phyloP scores from a whole-genome alignment of 2,797 vertebrate species.

The Paedocypris micromegethes region DNA sequence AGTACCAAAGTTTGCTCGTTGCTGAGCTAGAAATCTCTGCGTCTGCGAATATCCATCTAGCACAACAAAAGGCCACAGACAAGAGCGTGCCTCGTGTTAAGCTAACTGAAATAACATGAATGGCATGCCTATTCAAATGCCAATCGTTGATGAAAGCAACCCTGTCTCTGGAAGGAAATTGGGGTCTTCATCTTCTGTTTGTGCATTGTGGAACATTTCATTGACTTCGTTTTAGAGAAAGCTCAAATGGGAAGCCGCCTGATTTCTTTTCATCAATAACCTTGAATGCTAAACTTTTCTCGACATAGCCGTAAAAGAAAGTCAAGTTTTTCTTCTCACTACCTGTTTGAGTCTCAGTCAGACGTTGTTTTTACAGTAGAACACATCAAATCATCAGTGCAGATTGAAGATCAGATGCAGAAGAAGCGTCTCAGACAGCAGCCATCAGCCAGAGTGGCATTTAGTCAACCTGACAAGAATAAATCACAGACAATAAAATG shows the following conservation, averaged over 20 bases:
- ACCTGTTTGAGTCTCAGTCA: conserved; percentile 4
- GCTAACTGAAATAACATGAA: conserved; percentile 41
- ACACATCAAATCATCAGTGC: conserved; percentile 21
- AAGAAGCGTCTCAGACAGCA: conserved; percentile 34
- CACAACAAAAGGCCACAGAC: conserved; percentile 19
- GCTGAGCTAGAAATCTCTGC: conserved; percentile 2
- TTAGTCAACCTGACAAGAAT: conserved; percentile 39
- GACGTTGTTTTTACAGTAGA: conserved; percentile 12
- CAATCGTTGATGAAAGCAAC: conserved; percentile 14
- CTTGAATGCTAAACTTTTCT: not conserved
- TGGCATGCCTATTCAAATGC: conserved; percentile 23
- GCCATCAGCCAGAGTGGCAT: conserved; percentile 36
- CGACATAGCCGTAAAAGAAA: not conserved
- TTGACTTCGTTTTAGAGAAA: not conserved
- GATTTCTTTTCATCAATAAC: not conserved
- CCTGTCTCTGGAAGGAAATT: conserved; percentile 7
- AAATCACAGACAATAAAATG: conserved; percentile 49
- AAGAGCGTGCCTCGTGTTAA: conserved; percentile 22
- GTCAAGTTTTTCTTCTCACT: not conserved
- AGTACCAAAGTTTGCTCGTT: conserved; percentile 33
- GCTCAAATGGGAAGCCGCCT: conserved; percentile 7
- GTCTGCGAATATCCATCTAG: conserved; percentile 20
- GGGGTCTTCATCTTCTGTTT: conserved; percentile 9
- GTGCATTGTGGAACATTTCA: conserved; percentile 6
- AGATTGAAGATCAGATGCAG: conserved; percentile 43